Base-by-base conservation (phyloP, 2,113 vertebrate species). In the Coptodon rendalli region DNA sequence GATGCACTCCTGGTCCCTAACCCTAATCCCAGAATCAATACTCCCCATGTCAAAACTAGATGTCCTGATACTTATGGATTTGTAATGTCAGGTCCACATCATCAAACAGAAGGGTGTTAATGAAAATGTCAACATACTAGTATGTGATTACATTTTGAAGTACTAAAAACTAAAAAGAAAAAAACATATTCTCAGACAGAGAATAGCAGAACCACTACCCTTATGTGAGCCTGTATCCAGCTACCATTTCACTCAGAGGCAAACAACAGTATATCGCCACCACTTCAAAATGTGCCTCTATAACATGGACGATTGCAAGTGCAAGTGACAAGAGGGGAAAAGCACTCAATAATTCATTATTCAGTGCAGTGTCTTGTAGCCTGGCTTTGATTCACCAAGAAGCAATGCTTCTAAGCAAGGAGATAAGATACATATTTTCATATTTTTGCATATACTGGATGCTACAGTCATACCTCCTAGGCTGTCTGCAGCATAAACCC, bases 21-120 rank as follows among this genome's bases (percentile, higher is more conserved):
- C 7, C 83, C 57, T 86, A 91, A 95, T 93, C 85, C 87, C 7
- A 6, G 40, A 79, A 93, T 95, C 94, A 91, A 94, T 92, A 89
- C 79, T 66, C 68, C 13, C n/a, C 1, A 57, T 91, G 87, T 87
- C 78, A 82, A 79, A 83, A 40, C 19, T 40, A 79, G 8, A 12
- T 61, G 43, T 31, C 40, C 84, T 81, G 87, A 80, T 80, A 85
- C 63, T 19, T 89, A 86, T 84, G 71, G 91, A 92, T 93, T 43
- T n/a, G 63, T 61, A 2, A 90, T 80, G 85, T 36, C 54, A 80
- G 92, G 94, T 85, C 63, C 71, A 71, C 57, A 59, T 31, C 6
- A 36, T 87, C 78, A 86, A 78, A 81, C 59, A 48, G 24, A 71
- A 3, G 12, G 5, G 81, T 16, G 61, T 86, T 81, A 27, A 66